These are phyloP conservation scores for Elmis aenea DNA, from an alignment of 2,888 invertebrate genomes.

Conservation along the genomic window DNA sequence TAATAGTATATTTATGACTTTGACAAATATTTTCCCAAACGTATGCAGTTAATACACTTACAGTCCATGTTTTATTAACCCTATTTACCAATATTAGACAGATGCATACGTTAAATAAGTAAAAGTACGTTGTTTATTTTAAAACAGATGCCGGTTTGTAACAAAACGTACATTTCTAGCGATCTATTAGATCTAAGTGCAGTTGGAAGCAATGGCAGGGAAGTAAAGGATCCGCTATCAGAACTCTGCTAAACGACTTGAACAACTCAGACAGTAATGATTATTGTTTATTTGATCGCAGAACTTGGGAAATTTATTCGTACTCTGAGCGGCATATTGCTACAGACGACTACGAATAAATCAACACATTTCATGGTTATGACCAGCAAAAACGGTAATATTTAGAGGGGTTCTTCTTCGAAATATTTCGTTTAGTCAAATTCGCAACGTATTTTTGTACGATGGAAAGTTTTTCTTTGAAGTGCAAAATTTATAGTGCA, in stretches of 20 bases:
- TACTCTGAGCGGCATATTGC: constrained; percentile 31
- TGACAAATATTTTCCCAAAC: too few species aligned
- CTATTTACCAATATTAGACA: too few species aligned
- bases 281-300: constrained; percentile 45
- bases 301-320: constrained; percentile 39
- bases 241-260: constrained; percentile 38
- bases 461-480: too few species aligned
- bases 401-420: constrained; percentile 22
- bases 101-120: too few species aligned
- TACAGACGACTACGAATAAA: constrained; percentile 26
- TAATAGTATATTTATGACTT: too few species aligned
- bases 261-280: constrained; percentile 44
- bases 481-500: too few species aligned
- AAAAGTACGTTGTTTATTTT: too few species aligned
- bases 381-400: constrained; percentile 24
- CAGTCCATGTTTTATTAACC: too few species aligned
- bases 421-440: constrained; percentile 17
- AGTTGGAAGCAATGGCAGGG: constrained; percentile 21
- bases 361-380: constrained; percentile 31
- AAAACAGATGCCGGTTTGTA: too few species aligned
- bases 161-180: constrained; percentile 14
- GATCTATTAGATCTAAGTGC: constrained; percentile 13
- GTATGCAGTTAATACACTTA: too few species aligned
- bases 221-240: constrained; percentile 31
- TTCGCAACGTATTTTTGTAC: too few species aligned